Base-by-base conservation (phyloP, 2,888 invertebrate species). In the Leucozona laternaria region DNA sequence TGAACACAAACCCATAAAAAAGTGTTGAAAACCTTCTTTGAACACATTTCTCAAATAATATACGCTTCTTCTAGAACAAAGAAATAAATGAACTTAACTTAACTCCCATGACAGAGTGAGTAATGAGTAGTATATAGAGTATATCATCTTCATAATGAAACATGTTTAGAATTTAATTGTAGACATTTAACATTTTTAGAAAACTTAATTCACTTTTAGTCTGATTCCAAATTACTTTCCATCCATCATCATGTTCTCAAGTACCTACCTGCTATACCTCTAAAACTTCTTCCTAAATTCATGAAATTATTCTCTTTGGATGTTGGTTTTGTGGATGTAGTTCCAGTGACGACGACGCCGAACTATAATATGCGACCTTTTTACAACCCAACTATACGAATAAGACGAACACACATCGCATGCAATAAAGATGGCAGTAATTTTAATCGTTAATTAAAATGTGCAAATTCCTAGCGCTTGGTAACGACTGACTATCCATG, bases 391-490 rank as follows among this genome's bases (percentile, higher is more conserved):
- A n/a, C n/a, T n/a, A n/a, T n/a, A 25, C 37, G 37, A 11, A 50
- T 37, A 48, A 28, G 60, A 48, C 60, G 60, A 22, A 60, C 37
- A 28, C 66, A 79, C 76, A 68, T 83, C 72, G 64, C 76, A 79
- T 79, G 79, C 79, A 82, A 79, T 83, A 82, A 88, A 88, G 88
- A 86, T 80, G 79, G 84, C 84, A 82, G 88, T 88, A 89, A 89
- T 89, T 89, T 84, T 86, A 88, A 88, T 84, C 88, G 88, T 88
- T 88, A 88, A 88, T 88, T 88, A 88, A 88, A 88, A 88, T 88
- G 82, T 88, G 86, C 87, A 87, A 84, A 83, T 83, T 83, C 76
- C 82, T 79, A 48, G 25, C 17, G 77, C 62, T 50, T 76, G 57
- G 57, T 34, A 57, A 57, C 57, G 53, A 53, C 53, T 28, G 53